Evolutionary conservation across 2,888 invertebrate genomes (phyloP).

Genomic region (Stomorhina lunata): DNA sequence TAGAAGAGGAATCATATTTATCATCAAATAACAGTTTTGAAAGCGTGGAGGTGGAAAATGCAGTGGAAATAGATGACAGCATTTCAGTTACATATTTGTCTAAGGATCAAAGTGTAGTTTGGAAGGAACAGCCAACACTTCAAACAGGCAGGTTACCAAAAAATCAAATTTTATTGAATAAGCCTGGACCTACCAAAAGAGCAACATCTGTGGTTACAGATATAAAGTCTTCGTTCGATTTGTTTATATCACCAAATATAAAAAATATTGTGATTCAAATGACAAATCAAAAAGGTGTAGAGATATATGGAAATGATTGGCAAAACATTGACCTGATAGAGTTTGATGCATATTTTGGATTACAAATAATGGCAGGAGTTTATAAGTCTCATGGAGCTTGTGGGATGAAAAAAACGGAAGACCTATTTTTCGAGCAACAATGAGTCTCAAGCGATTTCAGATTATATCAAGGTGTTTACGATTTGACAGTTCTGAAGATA

Average conservation of each 20-base stretch:
- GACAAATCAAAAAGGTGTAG: constrained; percentile 6
- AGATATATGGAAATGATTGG: neutral
- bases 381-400: neutral
- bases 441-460: constrained; percentile 10
- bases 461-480: neutral
- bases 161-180: neutral
- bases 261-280: constrained; percentile 6
- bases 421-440: constrained; percentile 6
- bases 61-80: constrained; percentile 8
- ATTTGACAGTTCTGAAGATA: neutral
- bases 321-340: neutral
- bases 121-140: no score
- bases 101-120: no score
- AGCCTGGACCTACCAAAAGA: neutral
- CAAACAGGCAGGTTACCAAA: no score
- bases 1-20: neutral
- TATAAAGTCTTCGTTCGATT: neutral
- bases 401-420: neutral
- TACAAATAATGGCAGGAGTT: neutral
- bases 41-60: constrained; percentile 1
- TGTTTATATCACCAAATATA: constrained; percentile 2
- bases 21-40: neutral
- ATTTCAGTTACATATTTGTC: neutral
- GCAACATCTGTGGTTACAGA: neutral
- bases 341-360: neutral